These are phyloP conservation scores for Odontocolon sp. DNA, from an alignment of 2,888 invertebrate genomes.

Conservation along the genomic window DNA sequence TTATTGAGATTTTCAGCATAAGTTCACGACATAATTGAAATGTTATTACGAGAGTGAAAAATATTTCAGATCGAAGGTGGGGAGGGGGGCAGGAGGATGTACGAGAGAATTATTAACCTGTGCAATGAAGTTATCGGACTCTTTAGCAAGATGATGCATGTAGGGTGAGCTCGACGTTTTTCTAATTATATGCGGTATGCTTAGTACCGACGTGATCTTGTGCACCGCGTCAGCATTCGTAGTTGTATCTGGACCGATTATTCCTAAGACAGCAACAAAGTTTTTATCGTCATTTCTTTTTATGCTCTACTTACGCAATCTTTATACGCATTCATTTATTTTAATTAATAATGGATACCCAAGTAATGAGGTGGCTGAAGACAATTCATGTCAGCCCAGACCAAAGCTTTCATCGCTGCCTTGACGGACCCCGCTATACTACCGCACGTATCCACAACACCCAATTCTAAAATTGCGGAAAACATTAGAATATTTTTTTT, in stretches of 20 bases:
- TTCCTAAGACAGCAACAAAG: slow-evolving; percentile 68
- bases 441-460: slow-evolving; percentile 79
- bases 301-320: neutral
- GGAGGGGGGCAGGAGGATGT: neutral
- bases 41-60: slow-evolving; percentile 9
- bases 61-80: neutral
- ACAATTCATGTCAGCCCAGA: slow-evolving; percentile 78
- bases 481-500: neutral
- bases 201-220: slow-evolving; percentile 77
- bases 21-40: too few species aligned
- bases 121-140: slow-evolving; percentile 73
- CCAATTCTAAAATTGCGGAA: slow-evolving; percentile 61
- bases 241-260: slow-evolving; percentile 78
- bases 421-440: slow-evolving; percentile 76
- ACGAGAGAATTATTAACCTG: slow-evolving; percentile 65
- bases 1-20: too few species aligned
- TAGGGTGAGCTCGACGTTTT: slow-evolving; percentile 70
- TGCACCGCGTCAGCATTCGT: slow-evolving; percentile 76
- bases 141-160: slow-evolving; percentile 72
- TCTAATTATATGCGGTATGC: slow-evolving; percentile 76
- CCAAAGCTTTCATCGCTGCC: slow-evolving; percentile 79
- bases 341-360: slow-evolving; percentile 69
- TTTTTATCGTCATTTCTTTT: neutral
- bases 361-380: slow-evolving; percentile 78
- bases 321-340: neutral